Percentiles rank a stretch among this genome's conserved stretches.
phyloP scores from a whole-genome alignment of 37 sponge, comb jelly and placozoan species.

The Axinella damicornis region DNA sequence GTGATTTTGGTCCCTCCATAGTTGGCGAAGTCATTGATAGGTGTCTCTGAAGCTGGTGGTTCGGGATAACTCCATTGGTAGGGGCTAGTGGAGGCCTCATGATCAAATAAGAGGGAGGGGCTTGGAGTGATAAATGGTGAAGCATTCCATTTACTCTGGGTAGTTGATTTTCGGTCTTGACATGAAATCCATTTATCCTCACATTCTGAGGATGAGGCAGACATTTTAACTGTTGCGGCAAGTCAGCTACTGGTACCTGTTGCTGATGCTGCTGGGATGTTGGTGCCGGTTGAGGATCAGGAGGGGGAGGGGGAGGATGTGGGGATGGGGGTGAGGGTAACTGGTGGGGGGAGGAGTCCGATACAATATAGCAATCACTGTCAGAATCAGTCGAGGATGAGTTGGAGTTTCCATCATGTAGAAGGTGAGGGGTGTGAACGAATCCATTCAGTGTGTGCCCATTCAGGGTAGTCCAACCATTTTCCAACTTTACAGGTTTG shows the following conservation, averaged over 20 bases:
- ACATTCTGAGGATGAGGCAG: neutral
- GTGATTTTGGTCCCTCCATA: neutral
- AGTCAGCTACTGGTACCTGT: neutral
- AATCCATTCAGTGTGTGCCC: conserved; percentile 22
- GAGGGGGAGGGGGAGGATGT: conserved; percentile 14
- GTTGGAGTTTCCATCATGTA: conserved; percentile 19
- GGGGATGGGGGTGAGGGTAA: neutral
- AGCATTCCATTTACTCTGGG: too few relatives aligned
- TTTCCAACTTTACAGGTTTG: neutral
- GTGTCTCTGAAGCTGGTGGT: conserved; percentile 42
- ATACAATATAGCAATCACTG: conserved; percentile 54
- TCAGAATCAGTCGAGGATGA: conserved; percentile 60
- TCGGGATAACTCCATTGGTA: conserved; percentile 6
- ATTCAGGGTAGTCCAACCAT: neutral
- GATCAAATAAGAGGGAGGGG: neutral
- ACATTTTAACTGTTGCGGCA: neutral
- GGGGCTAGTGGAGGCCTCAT: neutral
- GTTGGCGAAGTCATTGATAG: conserved; percentile 1
- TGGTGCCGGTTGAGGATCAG: neutral
- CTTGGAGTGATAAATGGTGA: neutral
- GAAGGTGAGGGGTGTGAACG: neutral
- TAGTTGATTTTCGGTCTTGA: neutral
- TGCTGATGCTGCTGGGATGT: neutral
- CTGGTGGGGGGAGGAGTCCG: conserved; percentile 20
- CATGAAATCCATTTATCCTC: neutral